These are phyloP conservation scores for Steinernema feltiae DNA, from an alignment of 1,140 invertebrate genomes.

Conservation along the genomic window DNA sequence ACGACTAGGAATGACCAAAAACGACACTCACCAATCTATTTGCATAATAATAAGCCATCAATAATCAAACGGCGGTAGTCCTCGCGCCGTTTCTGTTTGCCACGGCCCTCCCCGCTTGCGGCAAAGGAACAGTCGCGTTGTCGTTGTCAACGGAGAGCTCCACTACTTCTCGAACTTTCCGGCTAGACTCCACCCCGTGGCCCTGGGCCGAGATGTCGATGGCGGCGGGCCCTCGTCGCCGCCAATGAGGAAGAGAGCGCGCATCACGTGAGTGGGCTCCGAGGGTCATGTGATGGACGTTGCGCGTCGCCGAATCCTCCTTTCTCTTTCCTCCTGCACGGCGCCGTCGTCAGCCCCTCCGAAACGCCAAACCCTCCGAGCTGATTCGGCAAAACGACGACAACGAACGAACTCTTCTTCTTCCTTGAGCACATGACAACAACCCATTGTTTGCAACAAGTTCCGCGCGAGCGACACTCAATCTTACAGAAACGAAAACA, in stretches of 20 bases:
- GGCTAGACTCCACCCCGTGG: not conserved
- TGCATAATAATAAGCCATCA: not conserved
- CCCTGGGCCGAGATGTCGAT: not conserved
- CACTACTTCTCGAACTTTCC: conserved; percentile 3
- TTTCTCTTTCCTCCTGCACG: too few relatives aligned
- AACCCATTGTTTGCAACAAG: not conserved
- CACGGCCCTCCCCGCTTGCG: not conserved
- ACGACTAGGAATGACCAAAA: too few relatives aligned
- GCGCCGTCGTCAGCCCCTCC: too few relatives aligned
- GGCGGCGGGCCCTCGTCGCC: not conserved
- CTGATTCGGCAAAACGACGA: too few relatives aligned
- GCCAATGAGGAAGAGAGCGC: not conserved
- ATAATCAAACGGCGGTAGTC: not conserved
- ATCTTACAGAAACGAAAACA: not conserved
- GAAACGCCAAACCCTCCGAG: too few relatives aligned
- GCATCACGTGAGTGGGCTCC: not conserved
- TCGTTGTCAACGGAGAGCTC: not conserved
- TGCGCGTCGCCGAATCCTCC: too few relatives aligned
- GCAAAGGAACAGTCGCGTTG: not conserved
- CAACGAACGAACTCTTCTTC: too few relatives aligned
- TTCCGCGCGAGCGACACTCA: not conserved
- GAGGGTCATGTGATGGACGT: not conserved
- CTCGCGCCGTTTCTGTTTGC: not conserved
- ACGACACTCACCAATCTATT: not conserved
- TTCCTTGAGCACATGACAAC: too few relatives aligned